phyloP scores from a whole-genome alignment of 2,113 vertebrate genomes.

The Synodontis membranacea region DNA sequence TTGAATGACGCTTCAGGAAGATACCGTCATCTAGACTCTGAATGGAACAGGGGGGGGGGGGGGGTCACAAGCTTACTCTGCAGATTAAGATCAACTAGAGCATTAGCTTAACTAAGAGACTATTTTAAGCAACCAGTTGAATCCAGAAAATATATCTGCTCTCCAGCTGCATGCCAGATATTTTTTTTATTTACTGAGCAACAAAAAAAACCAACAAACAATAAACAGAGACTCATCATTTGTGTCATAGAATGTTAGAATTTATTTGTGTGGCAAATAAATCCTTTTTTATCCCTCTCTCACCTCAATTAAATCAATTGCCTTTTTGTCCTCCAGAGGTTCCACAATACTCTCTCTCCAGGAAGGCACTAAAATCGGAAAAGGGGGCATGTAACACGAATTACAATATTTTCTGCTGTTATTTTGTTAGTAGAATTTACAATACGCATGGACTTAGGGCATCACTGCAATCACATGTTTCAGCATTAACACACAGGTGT shows the following conservation, averaged over 20 bases:
- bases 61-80: neutral
- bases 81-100: neutral
- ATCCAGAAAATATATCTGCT: neutral
- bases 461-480: too few relatives aligned
- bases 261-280: neutral
- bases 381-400: neutral
- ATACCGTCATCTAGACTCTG: conserved; percentile 81
- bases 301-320: conserved; percentile 82
- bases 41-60: neutral
- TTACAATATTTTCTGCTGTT: neutral
- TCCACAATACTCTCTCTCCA: conserved; percentile 84
- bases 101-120: neutral
- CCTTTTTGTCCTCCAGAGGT: conserved; percentile 78
- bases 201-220: neutral
- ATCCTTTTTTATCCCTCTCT: neutral
- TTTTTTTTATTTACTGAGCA: neutral
- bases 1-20: conserved; percentile 84
- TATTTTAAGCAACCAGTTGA: neutral
- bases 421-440: neutral
- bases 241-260: neutral
- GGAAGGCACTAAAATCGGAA: conserved; percentile 76
- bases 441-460: neutral
- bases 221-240: neutral
- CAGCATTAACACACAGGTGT: neutral
- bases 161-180: neutral